Evolutionary conservation across 2,797 vertebrate genomes (phyloP), one percentile per base, ranked within the genome.

Genomic region (Oreonectes daqikongensis): DNA sequence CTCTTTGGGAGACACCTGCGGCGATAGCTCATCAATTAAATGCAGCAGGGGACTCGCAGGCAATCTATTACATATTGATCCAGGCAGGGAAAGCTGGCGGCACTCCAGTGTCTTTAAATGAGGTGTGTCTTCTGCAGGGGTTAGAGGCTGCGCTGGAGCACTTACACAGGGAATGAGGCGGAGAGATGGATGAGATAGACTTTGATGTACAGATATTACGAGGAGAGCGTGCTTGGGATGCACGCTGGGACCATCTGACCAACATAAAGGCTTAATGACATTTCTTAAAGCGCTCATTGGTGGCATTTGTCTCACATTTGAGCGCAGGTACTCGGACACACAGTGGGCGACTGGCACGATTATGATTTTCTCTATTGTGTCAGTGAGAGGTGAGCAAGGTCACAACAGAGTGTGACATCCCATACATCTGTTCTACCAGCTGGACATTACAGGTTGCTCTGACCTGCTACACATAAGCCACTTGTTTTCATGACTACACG

Each of bases 31-130:
- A 83, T 86, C 79, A 79, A 87, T 89, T 88, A 89, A 38, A 83
- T 87, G 87, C 75, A 86, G 85, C 86, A 83, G 78, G 60, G 60
- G 81, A 40, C 69, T 78, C 72, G 77, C 67, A 71, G 85, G 84
- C 86, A 87, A 85, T 88, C 84, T 87, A 85, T 90, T 81, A 86
- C 79, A 84, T 89, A 92, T 90, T 89, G 89, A 91, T 92, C 85
- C 85, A 82, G 79, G 28, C 52, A 44, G 69, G 85, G 84, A 84
- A 83, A 66, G 66, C 80, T 82, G 81, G 88, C 86, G 42, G 61
- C 59, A 6, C 77, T 87, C 86, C 88, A 89, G 83, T 77, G 52
- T 75, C 71, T 88, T 85, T 84, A 89, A 85, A 78, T 86, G 81
- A 74, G n/a, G 53, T 69, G 50, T 77, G 77, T 83, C 80, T 73